These are phyloP conservation scores for Prionchulus punctatus DNA, from an alignment of 2,888 invertebrate genomes.

Conservation along the genomic window DNA sequence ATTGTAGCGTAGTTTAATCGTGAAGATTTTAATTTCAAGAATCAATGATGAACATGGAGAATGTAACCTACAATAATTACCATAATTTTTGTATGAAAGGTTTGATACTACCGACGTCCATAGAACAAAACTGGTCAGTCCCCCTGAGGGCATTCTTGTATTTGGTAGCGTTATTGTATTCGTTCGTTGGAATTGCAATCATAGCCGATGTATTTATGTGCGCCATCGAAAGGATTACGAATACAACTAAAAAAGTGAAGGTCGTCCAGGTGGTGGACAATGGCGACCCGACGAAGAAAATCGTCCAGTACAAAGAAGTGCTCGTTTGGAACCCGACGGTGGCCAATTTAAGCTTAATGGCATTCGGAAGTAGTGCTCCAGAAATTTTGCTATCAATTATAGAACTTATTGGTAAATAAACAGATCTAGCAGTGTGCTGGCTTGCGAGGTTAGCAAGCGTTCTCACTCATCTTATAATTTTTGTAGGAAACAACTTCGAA, in stretches of 20 bases:
- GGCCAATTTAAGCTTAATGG: slow-evolving; percentile 94
- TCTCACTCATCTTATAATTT: no score
- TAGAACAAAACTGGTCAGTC: slow-evolving; percentile 5
- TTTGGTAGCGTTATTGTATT: background rate
- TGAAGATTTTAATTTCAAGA: no score
- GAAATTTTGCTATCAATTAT: slow-evolving; percentile 93
- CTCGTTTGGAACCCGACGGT: slow-evolving; percentile 95
- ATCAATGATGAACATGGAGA: no score
- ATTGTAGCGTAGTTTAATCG: no score
- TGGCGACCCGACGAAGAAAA: no score
- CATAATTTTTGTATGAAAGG: no score
- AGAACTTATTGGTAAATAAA: slow-evolving; percentile 57
- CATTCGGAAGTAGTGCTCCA: slow-evolving; percentile 90
- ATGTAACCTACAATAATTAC: no score
- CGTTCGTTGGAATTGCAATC: slow-evolving; percentile 7
- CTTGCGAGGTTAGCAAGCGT: no score
- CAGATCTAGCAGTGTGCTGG: no score
- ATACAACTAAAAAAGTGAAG: background rate
- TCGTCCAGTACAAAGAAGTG: slow-evolving; percentile 5
- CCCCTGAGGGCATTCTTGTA: background rate
- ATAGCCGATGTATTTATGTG: slow-evolving; percentile 5
- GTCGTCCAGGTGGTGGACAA: no score
- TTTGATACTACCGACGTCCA: slow-evolving; percentile 3
- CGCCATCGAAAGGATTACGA: no score
- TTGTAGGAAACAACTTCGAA: background rate